Percentiles rank a stretch among this genome's conserved stretches.
phyloP scores from a whole-genome alignment of 2,797 vertebrate genomes.

The Semaprochilodus insignis region DNA sequence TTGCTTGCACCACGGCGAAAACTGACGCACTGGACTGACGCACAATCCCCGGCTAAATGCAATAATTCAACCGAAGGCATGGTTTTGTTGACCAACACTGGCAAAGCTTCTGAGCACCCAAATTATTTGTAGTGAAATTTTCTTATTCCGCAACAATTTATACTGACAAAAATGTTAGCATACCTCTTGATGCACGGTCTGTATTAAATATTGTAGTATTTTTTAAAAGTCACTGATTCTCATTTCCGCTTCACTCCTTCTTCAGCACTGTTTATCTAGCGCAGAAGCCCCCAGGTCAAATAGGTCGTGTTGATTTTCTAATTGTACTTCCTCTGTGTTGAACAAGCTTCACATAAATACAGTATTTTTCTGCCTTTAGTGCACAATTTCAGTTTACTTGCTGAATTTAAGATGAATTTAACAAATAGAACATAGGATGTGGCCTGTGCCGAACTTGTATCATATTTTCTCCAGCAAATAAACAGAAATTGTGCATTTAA shows the following conservation, averaged over 20 bases:
- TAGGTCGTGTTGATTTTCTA: too few species aligned
- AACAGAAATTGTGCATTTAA: too few species aligned
- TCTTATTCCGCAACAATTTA: not conserved
- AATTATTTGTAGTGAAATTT: not conserved
- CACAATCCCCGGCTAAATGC: not conserved
- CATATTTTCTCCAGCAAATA: too few species aligned
- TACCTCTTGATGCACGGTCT: not conserved
- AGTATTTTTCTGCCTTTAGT: too few species aligned
- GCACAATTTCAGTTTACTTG: too few species aligned
- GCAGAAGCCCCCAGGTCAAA: too few species aligned
- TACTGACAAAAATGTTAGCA: not conserved
- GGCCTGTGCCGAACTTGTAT: too few species aligned
- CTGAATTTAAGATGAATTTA: too few species aligned
- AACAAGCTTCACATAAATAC: too few species aligned
- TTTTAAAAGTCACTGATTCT: not conserved
- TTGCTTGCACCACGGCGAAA: not conserved
- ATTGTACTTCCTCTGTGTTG: too few species aligned
- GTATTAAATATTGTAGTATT: too few species aligned
- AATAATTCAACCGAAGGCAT: constrained; percentile 27
- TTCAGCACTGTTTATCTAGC: not conserved
- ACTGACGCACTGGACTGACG: not conserved
- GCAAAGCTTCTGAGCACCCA: not conserved
- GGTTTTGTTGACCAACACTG: constrained; percentile 1
- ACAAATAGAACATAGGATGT: too few species aligned
- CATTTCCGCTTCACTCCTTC: not conserved